Evolutionary conservation across 1,140 invertebrate species (phyloP).

Genomic region (Pantala flavescens): DNA sequence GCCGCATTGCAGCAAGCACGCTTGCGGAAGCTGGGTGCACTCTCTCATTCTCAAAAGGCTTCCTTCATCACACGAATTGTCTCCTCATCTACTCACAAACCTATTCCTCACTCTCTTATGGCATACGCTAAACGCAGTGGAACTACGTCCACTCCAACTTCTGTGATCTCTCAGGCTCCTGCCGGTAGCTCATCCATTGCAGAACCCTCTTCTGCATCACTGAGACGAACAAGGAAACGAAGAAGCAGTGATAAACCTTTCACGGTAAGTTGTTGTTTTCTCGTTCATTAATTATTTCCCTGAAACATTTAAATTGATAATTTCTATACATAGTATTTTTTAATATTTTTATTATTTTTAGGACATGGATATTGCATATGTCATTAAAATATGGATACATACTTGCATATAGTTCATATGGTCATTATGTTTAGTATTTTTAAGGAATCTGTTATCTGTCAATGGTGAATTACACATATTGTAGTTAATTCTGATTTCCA

Average conservation of each 20-base stretch:
- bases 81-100: background rate
- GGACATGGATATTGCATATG: too few relatives aligned
- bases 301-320: too few relatives aligned
- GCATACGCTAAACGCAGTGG: background rate
- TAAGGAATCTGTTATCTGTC: too few relatives aligned
- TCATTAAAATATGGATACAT: too few relatives aligned
- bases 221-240: constrained; percentile 18
- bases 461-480: too few relatives aligned
- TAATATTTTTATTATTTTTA: too few relatives aligned
- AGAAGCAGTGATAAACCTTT: constrained; percentile 17
- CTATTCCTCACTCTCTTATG: background rate
- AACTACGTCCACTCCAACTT: background rate
- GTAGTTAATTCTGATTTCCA: too few relatives aligned
- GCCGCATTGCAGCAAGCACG: background rate
- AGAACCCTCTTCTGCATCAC: background rate
- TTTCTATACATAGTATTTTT: too few relatives aligned
- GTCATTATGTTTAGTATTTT: too few relatives aligned
- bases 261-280: background rate
- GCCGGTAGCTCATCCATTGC: background rate
- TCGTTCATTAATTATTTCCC: too few relatives aligned
- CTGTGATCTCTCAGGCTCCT: constrained; percentile 12
- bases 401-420: too few relatives aligned
- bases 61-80: constrained; percentile 1
- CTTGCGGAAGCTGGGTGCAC: background rate
- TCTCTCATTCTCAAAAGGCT: background rate